phyloP scores from a whole-genome alignment of 2,888 invertebrate genomes.

The Laspeyria flexula region DNA sequence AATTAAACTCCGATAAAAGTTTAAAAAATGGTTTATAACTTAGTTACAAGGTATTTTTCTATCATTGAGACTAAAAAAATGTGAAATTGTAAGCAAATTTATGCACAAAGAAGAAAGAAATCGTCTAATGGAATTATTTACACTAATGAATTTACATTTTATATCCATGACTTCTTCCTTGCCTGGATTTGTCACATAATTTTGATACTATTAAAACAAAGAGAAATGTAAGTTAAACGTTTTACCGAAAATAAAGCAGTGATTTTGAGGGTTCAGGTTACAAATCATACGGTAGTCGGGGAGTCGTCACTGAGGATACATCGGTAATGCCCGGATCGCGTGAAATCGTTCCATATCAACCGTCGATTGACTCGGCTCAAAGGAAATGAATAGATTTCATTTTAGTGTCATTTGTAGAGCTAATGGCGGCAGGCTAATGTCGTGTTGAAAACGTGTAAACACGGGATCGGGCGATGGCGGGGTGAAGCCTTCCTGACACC shows the following conservation, averaged over 20 bases:
- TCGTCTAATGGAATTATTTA: no score
- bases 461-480: slow-evolving; percentile 42
- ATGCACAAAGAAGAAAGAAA: no score
- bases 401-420: slow-evolving; percentile 85
- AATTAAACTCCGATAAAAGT: no score
- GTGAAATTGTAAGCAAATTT: no score
- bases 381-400: slow-evolving; percentile 86
- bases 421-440: slow-evolving; percentile 80
- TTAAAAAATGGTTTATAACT: no score
- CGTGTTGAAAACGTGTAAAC: slow-evolving; percentile 65
- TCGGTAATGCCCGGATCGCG: slow-evolving; percentile 81
- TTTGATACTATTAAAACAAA: no score
- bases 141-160: no score
- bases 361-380: slow-evolving; percentile 79
- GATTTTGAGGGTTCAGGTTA: slow-evolving; percentile 42
- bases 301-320: slow-evolving; percentile 50
- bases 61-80: no score
- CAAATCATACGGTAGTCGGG: slow-evolving; percentile 45
- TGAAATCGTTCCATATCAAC: slow-evolving; percentile 81
- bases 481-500: slow-evolving; percentile 59
- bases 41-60: no score
- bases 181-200: no score
- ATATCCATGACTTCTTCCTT: no score
- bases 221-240: slow-evolving; percentile 10
- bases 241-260: slow-evolving; percentile 34